Evolutionary conservation across 2,888 invertebrate genomes (phyloP), one percentile per base, ranked within the genome.

Genomic region (Lissonota sp.): DNA sequence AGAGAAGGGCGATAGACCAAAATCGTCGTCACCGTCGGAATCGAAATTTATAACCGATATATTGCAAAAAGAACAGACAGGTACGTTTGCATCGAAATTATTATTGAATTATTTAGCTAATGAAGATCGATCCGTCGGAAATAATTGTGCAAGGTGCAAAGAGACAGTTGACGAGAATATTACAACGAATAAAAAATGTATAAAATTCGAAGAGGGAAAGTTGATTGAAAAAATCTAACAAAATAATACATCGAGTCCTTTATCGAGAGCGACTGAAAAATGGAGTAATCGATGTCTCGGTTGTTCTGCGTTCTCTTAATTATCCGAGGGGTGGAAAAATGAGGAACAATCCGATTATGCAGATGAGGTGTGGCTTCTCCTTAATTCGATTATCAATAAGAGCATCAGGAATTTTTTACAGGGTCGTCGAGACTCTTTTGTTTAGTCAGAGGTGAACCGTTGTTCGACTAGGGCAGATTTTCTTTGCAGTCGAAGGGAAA

Each of bases 31-130:
- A 12, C 91, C 92, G 2, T 84, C 86, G 3, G 90, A 92, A 83
- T 86, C 88, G 69, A 91, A 92, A 86, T 88, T 91, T 82, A 90
- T 92, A 80, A 86, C 87, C n/a, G 91, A 92, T 78, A 90, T 89
- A 14, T 85, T 91, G 72, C 88, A 90, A 83, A 90, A 90, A 82
- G 90, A 91, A 82, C 89, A 91, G 83, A 87, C 89, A 91, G 92
- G 92, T 92, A 91, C 78, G 87, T 76, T 10, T 12, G 12, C 26
- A 26, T 26, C 26, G 26, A 37, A 64, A 80, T 37, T 42, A 58
- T 14, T 55, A 64, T 77, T 40, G 39, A 67, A 14, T 66, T 10
- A 51, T 75, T 58, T 53, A 79, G 57, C 37, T 64, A 42, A 1
- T 53, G 57, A 76, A 53, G 0, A 46, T 63, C n/a, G 10, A 37